Base-by-base conservation (phyloP, 2,888 invertebrate species). In the Ichneumoninae sp. region DNA sequence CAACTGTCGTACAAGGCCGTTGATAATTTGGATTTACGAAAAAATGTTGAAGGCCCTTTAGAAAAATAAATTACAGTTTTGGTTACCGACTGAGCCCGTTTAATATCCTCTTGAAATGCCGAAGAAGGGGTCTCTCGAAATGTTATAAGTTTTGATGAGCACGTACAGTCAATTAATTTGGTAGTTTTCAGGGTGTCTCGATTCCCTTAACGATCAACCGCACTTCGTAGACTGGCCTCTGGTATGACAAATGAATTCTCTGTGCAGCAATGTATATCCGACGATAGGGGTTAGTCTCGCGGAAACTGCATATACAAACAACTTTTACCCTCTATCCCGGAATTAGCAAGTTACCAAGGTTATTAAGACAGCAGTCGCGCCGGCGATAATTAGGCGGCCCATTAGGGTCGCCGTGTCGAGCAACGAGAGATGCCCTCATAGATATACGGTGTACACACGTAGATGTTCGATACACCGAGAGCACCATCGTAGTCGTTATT, bases 291-390 rank as follows among this genome's bases (percentile, higher is more conserved):
- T 54, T 54, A 36, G 52, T 75, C 65, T 36, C 66, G 22, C 52
- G 16, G 47, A 62, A 30, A 40, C n/a, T 72, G n/a, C 57, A 72
- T 60, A 19, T 26, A 68, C 33, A 30, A 30, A 50, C 70, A 50
- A 82, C 54, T 79, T 80, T 54, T 74, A 52, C 69, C 62, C 75
- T 82, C 72, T 52, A 78, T 84, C 70, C 54, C 36, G 44, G 33
- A 84, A 84, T 82, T 77, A 80, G 74, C 71, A 70, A 86, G 79
- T 75, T 86, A 26, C 82, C 74, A 69, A 84, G 81, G 71, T 86
- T 82, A 84, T 84, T 84, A 80, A 84, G 82, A 84, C 82, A 82
- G 72, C 66, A 13, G 36, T 71, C 66, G 54, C 77, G n/a, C 22
- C 65, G 54, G 26, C 30, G 82, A 80, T 86, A 84, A 86, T 86